Conservation (phyloP, 30 jellyfish, hydroid and myxozoan species). For the Pelagia noctiluca region DNA sequence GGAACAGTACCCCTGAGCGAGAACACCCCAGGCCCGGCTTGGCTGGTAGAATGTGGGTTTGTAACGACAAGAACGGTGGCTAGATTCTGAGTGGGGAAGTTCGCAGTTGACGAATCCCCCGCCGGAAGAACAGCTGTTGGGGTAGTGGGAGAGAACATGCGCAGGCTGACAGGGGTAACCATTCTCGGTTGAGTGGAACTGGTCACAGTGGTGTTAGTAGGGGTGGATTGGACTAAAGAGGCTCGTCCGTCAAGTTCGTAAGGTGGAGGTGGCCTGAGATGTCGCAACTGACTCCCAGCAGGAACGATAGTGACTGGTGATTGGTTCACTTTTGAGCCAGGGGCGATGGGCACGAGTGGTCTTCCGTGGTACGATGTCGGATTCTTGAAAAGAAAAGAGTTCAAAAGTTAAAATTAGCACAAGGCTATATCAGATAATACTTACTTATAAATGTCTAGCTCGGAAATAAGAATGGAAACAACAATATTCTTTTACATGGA, state of each 20-base stretch:
- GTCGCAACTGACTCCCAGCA: constrained; percentile 39
- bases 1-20: constrained; percentile 55
- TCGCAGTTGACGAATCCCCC: constrained; percentile 47
- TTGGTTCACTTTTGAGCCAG: constrained; percentile 52
- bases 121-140: constrained; percentile 48
- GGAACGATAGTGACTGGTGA: constrained; percentile 56
- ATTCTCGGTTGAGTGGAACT: constrained; percentile 67
- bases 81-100: constrained; percentile 47
- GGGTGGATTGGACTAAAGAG: constrained; percentile 42
- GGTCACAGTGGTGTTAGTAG: constrained; percentile 46
- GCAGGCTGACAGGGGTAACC: constrained; percentile 69
- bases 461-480: no score
- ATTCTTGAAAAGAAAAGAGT: constrained; percentile 27
- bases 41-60: constrained; percentile 45
- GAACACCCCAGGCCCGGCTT: constrained; percentile 39
- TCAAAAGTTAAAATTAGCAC: background rate
- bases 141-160: constrained; percentile 59
- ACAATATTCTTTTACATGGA: no score
- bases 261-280: constrained; percentile 64
- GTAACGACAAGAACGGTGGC: constrained; percentile 60
- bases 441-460: no score
- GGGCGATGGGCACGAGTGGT: constrained; percentile 79
- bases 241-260: constrained; percentile 54
- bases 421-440: no score
- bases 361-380: constrained; percentile 72